Conservation (phyloP, 1,140 invertebrate genomes). For the Cheumatopsyche charites region DNA sequence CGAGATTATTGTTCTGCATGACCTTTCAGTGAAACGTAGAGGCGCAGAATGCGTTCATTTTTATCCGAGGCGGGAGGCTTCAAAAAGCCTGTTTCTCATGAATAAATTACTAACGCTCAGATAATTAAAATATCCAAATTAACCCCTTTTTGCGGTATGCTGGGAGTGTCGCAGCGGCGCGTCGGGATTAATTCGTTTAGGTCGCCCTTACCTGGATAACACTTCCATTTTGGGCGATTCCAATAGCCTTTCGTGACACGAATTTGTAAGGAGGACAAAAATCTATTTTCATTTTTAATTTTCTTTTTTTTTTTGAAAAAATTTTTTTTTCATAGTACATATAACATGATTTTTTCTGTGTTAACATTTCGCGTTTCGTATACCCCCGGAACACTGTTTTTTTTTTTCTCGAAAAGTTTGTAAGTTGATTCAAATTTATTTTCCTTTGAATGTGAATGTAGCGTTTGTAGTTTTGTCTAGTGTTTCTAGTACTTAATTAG, state of each 20-base stretch:
- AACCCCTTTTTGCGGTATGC: constrained; percentile 36
- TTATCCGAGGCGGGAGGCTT: constrained; percentile 24
- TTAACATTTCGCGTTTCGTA: too few relatives aligned
- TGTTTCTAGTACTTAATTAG: too few relatives aligned
- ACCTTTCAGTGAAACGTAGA: background rate
- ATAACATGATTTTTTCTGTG: too few relatives aligned
- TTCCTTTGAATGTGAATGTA: too few relatives aligned
- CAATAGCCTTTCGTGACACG: background rate
- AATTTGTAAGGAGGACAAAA: background rate
- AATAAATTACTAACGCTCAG: constrained; percentile 43
- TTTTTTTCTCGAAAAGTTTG: too few relatives aligned
- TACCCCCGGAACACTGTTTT: too few relatives aligned
- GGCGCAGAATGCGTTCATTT: background rate
- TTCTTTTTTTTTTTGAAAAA: too few relatives aligned
- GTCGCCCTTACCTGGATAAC: constrained; percentile 15
- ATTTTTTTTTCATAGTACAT: too few relatives aligned
- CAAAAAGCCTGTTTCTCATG: constrained; percentile 32
- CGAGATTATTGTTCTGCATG: constrained; percentile 4
- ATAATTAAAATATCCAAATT: constrained; percentile 46
- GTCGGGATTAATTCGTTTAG: constrained; percentile 41
- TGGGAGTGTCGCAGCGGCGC: too few relatives aligned
- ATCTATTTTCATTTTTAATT: too few relatives aligned
- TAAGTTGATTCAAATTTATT: too few relatives aligned
- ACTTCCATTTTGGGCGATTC: constrained; percentile 17
- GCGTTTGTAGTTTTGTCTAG: too few relatives aligned